A percentile compares a stretch with the other conserved stretches of the same genome.
phyloP scores from a whole-genome alignment of 2,797 vertebrate genomes.

The Labeo calbasu region DNA sequence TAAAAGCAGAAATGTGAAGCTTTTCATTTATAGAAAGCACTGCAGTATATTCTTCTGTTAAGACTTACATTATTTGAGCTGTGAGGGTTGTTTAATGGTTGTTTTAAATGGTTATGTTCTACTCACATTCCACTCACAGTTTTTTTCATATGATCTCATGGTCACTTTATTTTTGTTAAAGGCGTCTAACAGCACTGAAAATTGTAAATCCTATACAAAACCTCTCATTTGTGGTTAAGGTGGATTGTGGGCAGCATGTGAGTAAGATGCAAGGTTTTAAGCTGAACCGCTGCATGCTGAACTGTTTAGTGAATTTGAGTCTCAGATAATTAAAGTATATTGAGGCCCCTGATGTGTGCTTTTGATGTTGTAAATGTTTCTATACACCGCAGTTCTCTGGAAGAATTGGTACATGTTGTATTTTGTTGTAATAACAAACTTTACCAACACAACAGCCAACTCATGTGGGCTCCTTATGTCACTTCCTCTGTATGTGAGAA shows the following conservation, averaged over 20 bases:
- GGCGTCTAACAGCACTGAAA: background rate
- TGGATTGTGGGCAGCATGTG: background rate
- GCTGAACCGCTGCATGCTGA: conserved; percentile 14
- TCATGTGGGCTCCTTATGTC: conserved; percentile 9
- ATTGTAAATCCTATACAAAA: background rate
- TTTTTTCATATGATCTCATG: background rate
- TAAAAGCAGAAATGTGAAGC: background rate
- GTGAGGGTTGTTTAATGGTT: no score
- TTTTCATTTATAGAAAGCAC: background rate
- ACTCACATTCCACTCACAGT: background rate
- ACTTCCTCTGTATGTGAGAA: background rate
- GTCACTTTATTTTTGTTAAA: background rate
- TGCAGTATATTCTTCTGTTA: no score
- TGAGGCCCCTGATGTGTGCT: conserved; percentile 3
- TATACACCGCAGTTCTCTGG: background rate
- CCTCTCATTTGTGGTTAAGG: background rate
- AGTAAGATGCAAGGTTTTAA: background rate
- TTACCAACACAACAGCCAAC: conserved; percentile 12
- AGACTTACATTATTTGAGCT: no score
- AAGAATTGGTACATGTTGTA: background rate
- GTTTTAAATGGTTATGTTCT: no score
- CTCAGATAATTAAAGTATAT: conserved; percentile 27
- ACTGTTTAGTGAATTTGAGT: background rate
- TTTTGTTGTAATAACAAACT: conserved; percentile 6
- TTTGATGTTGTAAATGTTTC: conserved; percentile 31